Evolutionary conservation across 1,140 invertebrate genomes (phyloP), one percentile per base, ranked within the genome.

Genomic region (Drosophila sp.): DNA sequence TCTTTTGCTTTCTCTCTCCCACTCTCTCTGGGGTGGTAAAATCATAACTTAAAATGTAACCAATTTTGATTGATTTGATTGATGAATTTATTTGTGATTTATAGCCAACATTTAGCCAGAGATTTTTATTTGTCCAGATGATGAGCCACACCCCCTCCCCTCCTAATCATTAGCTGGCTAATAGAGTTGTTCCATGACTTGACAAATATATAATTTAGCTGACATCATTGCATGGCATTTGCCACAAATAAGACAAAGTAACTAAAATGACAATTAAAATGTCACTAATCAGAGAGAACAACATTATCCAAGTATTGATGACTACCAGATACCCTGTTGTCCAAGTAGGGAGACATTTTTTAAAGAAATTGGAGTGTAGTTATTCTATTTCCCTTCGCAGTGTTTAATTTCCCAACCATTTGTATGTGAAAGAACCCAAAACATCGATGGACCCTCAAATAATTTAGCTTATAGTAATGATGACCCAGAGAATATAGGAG

Each of bases 51-150:
- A 35, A 23, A 35, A 58, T 35, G 17, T 35, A 35, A 35, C n/a
- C 30, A 57, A 35, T 35, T 58, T 57, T 47, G 60, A 62, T 62
- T 62, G 60, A 62, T 58, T 57, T 76, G 72, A 76, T 76, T 76
- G 73, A 76, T 76, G 73, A 69, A 69, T 58, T 41, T 76, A 58
- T 76, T 69, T 76, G 61, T 76, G 72, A 75, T 76, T 76, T 76
- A 76, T 75, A 47, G 47, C 38, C 63, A 56, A 60, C 57, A 76
- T 76, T 76, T 69, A 68, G 76, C 60, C 38, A 54, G 58, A 63
- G 67, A 70, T 41, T 70, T 56, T 50, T 44, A 30, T 44, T 66
- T 57, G 56, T 35, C 40, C 29, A 44, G 58, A 35, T 71, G 58
- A 69, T 76, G 73, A 29, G 6, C 38, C 38, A 10, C 29, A 6